Conservation (phyloP, 2,888 invertebrate genomes). For the Clunio marinus region DNA sequence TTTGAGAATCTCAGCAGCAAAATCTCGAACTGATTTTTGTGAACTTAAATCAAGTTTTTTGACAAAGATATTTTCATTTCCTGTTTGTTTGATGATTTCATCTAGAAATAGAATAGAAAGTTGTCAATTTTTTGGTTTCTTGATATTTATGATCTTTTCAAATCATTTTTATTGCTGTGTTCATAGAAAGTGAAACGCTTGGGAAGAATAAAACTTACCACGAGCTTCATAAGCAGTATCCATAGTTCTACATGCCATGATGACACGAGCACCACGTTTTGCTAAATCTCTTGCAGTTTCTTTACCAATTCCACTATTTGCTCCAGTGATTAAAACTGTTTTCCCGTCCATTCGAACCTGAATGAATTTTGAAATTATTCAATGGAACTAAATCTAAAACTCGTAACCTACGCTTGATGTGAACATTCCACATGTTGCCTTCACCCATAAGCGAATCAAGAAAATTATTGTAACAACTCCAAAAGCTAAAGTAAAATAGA, state of each 20-base stretch:
- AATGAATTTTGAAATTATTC: slow-evolving; percentile 39
- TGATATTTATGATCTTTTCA: too few relatives aligned
- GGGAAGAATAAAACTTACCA: slow-evolving; percentile 53
- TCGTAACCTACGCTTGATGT: slow-evolving; percentile 35
- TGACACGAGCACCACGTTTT: slow-evolving; percentile 70
- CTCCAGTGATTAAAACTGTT: slow-evolving; percentile 84
- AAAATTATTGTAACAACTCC: slow-evolving; percentile 5
- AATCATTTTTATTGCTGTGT: background rate
- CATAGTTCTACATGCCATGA: too few relatives aligned
- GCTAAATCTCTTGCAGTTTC: slow-evolving; percentile 73
- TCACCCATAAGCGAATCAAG: slow-evolving; percentile 17
- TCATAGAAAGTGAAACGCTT: background rate
- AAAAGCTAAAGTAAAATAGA: slow-evolving; percentile 4
- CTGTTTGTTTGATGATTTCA: too few relatives aligned
- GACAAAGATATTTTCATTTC: too few relatives aligned
- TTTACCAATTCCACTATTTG: slow-evolving; percentile 80
- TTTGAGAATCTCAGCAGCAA: too few relatives aligned
- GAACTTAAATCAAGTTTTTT: too few relatives aligned
- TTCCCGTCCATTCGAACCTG: too few relatives aligned
- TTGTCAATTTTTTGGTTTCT: too few relatives aligned
- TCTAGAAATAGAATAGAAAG: too few relatives aligned
- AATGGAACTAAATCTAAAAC: too few relatives aligned
- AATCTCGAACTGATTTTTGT: too few relatives aligned
- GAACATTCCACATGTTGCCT: slow-evolving; percentile 40
- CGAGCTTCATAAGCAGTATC: slow-evolving; percentile 66